A percentile compares a stretch with the other conserved stretches of the same genome.
Conservation (phyloP, 2,797 vertebrate genomes). For the Columba guinea region DNA sequence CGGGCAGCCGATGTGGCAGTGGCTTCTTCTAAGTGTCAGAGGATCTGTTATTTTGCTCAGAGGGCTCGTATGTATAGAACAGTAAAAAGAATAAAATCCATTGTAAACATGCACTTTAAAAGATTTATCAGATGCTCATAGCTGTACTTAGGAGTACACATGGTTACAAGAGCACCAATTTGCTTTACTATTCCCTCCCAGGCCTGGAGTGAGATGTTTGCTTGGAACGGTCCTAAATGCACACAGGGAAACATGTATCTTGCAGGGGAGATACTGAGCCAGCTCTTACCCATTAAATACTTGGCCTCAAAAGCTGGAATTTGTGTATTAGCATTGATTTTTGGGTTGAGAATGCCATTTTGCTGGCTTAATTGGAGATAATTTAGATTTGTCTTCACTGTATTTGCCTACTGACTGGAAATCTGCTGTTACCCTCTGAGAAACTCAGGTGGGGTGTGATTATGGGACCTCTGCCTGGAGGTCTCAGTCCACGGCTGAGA, state of each 20-base stretch:
- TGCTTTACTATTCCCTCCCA: constrained; percentile 60
- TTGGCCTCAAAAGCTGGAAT: not conserved
- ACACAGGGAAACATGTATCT: not conserved
- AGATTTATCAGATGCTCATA: constrained; percentile 71
- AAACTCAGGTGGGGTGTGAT: not conserved
- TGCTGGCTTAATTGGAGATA: not conserved
- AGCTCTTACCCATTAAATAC: not conserved
- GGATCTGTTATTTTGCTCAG: constrained; percentile 67
- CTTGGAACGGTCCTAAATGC: not conserved
- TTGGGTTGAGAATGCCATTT: not conserved
- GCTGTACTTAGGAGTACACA: constrained; percentile 55
- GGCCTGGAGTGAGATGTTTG: constrained; percentile 2
- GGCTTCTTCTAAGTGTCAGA: constrained; percentile 28
- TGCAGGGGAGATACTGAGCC: not conserved
- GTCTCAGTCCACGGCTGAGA: not conserved
- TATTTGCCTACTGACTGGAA: not conserved
- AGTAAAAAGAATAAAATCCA: constrained; percentile 72
- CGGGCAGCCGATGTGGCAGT: constrained; percentile 47
- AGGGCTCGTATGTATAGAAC: constrained; percentile 54
- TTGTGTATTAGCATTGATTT: not conserved
- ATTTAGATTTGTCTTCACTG: not conserved
- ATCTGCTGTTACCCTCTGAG: not conserved
- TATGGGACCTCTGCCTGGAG: not conserved
- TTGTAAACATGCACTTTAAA: constrained; percentile 71
- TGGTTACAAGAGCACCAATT: constrained; percentile 59